Conservation (phyloP, 2,888 invertebrate species). For the Sarcophaga variegata region DNA sequence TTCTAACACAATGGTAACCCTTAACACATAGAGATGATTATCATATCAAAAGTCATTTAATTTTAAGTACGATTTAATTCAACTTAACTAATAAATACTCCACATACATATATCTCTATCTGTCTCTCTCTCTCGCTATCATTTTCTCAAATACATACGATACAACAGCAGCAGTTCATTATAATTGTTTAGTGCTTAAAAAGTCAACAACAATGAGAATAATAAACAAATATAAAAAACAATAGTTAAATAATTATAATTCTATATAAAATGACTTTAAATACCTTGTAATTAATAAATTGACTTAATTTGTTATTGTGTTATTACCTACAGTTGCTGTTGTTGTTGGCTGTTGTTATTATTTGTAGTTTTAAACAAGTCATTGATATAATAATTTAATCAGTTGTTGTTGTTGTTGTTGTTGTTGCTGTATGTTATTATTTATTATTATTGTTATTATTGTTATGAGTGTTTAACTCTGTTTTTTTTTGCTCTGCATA, state of each 20-base stretch:
- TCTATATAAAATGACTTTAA: slow-evolving; percentile 63
- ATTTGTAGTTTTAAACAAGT: not conserved
- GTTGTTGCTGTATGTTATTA: slow-evolving; percentile 48
- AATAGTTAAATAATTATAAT: slow-evolving; percentile 62
- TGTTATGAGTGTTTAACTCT: not conserved
- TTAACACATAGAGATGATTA: slow-evolving; percentile 16
- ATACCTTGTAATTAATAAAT: slow-evolving; percentile 66
- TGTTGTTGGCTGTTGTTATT: not conserved
- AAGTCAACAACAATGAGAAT: not conserved
- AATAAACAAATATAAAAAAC: slow-evolving; percentile 24
- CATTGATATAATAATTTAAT: not conserved
- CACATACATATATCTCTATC: too few species aligned
- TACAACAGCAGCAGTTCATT: slow-evolving; percentile 58
- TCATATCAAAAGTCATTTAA: slow-evolving; percentile 44
- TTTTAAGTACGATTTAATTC: slow-evolving; percentile 19
- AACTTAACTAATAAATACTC: too few species aligned
- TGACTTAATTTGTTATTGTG: slow-evolving; percentile 57
- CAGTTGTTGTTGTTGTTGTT: slow-evolving; percentile 24
- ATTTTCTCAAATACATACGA: too few species aligned
- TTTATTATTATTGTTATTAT: slow-evolving; percentile 39
- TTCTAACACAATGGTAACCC: not conserved
- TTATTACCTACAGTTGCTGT: not conserved
- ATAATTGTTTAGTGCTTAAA: slow-evolving; percentile 57
- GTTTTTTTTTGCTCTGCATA: not conserved
- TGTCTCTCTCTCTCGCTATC: too few species aligned